Conservation (phyloP, 1,140 invertebrate species). For the Nebria ingens region DNA sequence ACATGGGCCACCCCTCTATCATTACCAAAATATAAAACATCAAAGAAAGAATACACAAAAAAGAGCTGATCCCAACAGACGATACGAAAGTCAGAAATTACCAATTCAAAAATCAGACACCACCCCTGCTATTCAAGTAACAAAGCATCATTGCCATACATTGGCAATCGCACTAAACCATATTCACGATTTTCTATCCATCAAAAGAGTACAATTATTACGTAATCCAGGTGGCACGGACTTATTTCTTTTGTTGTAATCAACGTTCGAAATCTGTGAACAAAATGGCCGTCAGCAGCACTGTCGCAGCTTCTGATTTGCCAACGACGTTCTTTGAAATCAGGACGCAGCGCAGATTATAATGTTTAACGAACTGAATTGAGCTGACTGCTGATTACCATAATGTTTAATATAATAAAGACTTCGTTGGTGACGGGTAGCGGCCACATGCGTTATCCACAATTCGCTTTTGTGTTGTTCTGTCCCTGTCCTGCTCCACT, state of each 20-base stretch:
- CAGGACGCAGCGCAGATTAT: conserved; percentile 12
- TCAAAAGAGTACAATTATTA: not conserved
- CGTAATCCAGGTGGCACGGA: not conserved
- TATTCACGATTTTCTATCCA: not conserved
- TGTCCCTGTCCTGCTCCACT: too few species aligned
- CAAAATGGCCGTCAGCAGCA: conserved; percentile 8
- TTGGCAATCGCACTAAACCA: not conserved
- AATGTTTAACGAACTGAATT: conserved; percentile 21
- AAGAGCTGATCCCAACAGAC: too few species aligned
- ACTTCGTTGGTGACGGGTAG: conserved; percentile 15
- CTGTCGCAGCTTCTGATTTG: conserved; percentile 15
- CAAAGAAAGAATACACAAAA: not conserved
- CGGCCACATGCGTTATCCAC: not conserved
- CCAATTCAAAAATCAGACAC: not conserved
- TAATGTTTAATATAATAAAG: conserved; percentile 26
- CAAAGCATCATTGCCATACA: not conserved
- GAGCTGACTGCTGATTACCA: conserved; percentile 23
- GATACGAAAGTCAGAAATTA: not conserved
- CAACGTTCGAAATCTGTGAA: not conserved
- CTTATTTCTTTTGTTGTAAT: not conserved
- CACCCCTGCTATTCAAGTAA: too few species aligned
- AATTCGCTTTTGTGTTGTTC: conserved; percentile 17
- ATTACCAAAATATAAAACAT: not conserved
- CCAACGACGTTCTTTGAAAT: conserved; percentile 16
- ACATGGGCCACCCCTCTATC: too few species aligned